Evolutionary conservation across 2,113 vertebrate genomes (phyloP).

Genomic region (Podarcis cretensis): DNA sequence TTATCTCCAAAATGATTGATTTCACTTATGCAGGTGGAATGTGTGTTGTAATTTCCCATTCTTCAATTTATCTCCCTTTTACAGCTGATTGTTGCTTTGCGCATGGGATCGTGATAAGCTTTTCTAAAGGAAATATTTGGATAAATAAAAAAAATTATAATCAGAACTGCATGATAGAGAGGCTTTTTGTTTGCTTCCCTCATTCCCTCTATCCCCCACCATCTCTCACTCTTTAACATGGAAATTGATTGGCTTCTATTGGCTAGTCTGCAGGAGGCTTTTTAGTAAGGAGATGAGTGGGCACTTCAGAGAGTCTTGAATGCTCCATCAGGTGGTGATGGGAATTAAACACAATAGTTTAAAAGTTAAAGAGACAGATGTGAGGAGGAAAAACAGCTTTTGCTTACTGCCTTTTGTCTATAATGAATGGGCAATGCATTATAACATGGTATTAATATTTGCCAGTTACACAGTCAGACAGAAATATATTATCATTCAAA

Average conservation of each 20-base stretch:
- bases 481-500: neutral
- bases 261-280: slow-evolving; percentile 19
- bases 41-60: slow-evolving; percentile 60
- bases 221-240: slow-evolving; percentile 26
- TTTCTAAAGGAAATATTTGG: slow-evolving; percentile 61
- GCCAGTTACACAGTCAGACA: neutral
- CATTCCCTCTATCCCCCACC: slow-evolving; percentile 40
- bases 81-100: slow-evolving; percentile 56
- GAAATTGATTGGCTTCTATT: slow-evolving; percentile 30
- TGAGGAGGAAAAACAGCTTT: slow-evolving; percentile 20
- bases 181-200: slow-evolving; percentile 51
- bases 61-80: slow-evolving; percentile 70
- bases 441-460: neutral
- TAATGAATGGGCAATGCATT: neutral
- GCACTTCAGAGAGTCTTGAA: slow-evolving; percentile 26
- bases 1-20: slow-evolving; percentile 68
- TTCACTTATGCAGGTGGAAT: slow-evolving; percentile 61
- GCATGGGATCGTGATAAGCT: slow-evolving; percentile 42
- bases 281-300: slow-evolving; percentile 38
- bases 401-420: slow-evolving; percentile 31
- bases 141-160: slow-evolving; percentile 62
- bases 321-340: slow-evolving; percentile 28
- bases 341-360: slow-evolving; percentile 37
- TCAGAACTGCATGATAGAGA: slow-evolving; percentile 53
- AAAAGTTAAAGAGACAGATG: slow-evolving; percentile 25